These are phyloP conservation scores for Eonycteris spelaea DNA, from an alignment of 2,113 vertebrate genomes.

Conservation along the genomic window DNA sequence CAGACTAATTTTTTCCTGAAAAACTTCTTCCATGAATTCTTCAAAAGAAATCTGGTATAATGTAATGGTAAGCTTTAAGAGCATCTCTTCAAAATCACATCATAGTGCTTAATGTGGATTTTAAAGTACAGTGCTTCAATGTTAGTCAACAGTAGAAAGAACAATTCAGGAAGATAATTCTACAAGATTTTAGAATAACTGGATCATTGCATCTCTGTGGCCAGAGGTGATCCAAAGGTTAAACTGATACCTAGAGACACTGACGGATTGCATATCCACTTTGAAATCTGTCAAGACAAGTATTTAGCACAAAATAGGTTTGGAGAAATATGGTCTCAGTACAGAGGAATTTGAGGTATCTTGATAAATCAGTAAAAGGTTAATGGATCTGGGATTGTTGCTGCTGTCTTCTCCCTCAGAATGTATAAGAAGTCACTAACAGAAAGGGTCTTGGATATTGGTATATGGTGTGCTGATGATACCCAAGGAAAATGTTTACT, in stretches of 20 bases:
- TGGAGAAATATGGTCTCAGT: neutral
- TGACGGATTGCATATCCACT: neutral
- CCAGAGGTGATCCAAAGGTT: neutral
- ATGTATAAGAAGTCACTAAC: neutral
- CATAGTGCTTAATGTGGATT: neutral
- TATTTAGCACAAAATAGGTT: neutral
- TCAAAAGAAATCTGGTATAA: neutral
- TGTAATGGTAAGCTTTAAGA: neutral
- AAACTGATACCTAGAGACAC: neutral
- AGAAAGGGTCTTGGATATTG: neutral
- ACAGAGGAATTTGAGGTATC: neutral
- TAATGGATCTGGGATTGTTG: neutral
- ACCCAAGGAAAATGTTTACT: neutral
- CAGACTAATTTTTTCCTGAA: neutral
- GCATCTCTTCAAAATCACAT: neutral
- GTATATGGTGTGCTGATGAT: neutral
- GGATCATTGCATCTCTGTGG: neutral
- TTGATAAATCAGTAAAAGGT: neutral
- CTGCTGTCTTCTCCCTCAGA: neutral
- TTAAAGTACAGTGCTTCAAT: neutral
- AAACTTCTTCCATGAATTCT: neutral
- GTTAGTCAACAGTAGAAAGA: neutral
- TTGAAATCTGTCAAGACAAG: neutral
- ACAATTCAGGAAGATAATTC: neutral
- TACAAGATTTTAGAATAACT: neutral